Base-by-base conservation (phyloP, 92 coral and sea anemone species). In the Montipora capitata region DNA sequence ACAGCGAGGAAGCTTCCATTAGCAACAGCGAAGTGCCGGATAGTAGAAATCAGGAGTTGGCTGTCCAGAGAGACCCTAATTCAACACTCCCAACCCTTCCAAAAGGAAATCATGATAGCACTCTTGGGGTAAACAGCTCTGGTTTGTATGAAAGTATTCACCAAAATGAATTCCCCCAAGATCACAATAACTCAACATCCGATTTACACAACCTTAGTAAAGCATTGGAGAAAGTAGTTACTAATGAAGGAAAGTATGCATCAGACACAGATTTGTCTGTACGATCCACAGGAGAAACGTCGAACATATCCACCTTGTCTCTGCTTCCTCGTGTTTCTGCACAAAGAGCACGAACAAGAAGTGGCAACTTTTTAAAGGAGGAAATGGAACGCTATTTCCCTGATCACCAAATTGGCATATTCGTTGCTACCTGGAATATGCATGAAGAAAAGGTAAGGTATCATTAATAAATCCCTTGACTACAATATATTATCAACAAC, bases 391-490 rank as follows among this genome's bases (percentile, higher is more conserved):
- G 91, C 11, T 94, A 97, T 80, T 87, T 97, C 58, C 99, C 99
- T 40, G 98, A 97, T 74, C 86, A 77, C 4, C 85, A 81, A 74
- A 89, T 97, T 79, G 95, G 95, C 11, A 76, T 97, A 48, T 97
- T 97, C 90, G 93, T 97, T 17, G 97, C 96, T 77, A 97, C 99
- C 17, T 97, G 99, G 99, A 97, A 97, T 76, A 97, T 97, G 99
- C 99, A 97, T 56, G 99, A 96, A 68, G 99, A 97, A 82, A 97
- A 97, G 99, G 99, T 97, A 42, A 83, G 59, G 0, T 40, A 35
- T 72, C 5, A 35, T 67, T 2, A 35, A 3, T 6, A 11, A 35
- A 3, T 35, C 39, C 43, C 3, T 8, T 12, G n/a, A 41, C 10
- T 71, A 40, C 10, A 41, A 40, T 40, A 7, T 13, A 14, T 9